Conservation (phyloP, 2,888 invertebrate species). For the Nomada ferruginata region DNA sequence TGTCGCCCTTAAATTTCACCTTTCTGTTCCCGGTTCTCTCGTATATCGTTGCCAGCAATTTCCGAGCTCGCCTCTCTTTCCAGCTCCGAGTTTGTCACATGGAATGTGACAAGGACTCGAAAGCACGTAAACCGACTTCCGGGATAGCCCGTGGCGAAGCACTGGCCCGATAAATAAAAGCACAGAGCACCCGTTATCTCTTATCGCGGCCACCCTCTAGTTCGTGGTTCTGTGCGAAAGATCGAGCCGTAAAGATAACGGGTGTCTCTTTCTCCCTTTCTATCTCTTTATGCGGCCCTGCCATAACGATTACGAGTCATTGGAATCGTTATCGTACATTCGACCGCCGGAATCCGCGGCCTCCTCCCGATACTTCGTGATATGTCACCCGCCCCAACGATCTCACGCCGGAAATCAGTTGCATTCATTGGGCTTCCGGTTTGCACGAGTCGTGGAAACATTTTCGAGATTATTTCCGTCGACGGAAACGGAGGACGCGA, state of each 20-base stretch:
- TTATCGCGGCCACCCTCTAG: constrained; percentile 71
- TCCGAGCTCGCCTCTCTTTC: constrained; percentile 29
- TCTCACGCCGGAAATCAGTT: constrained; percentile 33
- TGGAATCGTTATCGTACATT: constrained; percentile 65
- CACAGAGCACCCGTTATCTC: constrained; percentile 67
- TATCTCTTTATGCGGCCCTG: constrained; percentile 43
- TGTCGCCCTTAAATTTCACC: neutral
- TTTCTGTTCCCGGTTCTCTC: neutral
- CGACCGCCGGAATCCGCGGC: constrained; percentile 30
- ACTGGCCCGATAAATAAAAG: constrained; percentile 52
- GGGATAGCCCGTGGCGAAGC: constrained; percentile 43
- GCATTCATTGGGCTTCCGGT: constrained; percentile 6
- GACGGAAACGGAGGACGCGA: neutral
- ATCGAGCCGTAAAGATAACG: constrained; percentile 70
- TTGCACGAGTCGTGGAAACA: neutral
- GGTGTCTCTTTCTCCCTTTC: constrained; percentile 32
- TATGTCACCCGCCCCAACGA: constrained; percentile 22
- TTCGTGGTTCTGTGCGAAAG: constrained; percentile 62
- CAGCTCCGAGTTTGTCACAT: constrained; percentile 39
- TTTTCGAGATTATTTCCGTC: neutral
- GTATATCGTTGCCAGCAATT: neutral
- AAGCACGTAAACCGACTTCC: constrained; percentile 62
- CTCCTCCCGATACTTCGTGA: constrained; percentile 26
- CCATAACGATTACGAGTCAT: constrained; percentile 72
- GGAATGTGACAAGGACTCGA: constrained; percentile 50